Conservation (phyloP, 2,113 vertebrate species). For the Uria lomvia region DNA sequence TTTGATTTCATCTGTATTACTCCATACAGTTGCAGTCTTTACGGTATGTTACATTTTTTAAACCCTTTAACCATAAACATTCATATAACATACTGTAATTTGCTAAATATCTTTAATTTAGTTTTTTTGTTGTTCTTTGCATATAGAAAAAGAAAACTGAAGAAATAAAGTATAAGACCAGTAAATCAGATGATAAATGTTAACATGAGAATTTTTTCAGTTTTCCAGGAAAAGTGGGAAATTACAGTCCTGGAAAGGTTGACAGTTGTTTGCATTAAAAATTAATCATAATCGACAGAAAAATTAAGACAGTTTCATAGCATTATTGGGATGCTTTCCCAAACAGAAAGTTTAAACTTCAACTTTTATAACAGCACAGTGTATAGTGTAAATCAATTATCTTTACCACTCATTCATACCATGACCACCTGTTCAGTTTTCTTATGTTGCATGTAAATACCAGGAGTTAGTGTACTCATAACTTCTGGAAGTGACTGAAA, state of each 20-base stretch:
- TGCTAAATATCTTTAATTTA: background rate
- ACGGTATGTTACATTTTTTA: background rate
- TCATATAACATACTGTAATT: background rate
- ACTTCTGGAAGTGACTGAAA: conserved; percentile 34
- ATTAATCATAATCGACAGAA: background rate
- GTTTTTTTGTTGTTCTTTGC: background rate
- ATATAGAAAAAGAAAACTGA: background rate
- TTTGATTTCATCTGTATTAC: background rate
- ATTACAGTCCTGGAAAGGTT: background rate
- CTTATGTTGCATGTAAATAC: background rate
- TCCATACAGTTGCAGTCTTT: background rate
- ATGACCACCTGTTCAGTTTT: conserved; percentile 5
- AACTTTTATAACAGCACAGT: background rate
- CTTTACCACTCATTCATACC: background rate
- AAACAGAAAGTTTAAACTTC: background rate
- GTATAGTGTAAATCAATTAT: background rate
- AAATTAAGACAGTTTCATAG: background rate
- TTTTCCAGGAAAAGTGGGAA: background rate
- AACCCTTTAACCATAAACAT: background rate
- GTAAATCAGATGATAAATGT: background rate
- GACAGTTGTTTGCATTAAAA: background rate
- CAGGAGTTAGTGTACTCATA: background rate
- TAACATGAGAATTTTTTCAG: background rate
- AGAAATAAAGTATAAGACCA: background rate
- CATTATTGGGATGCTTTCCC: background rate